A percentile compares a stretch with the other conserved stretches of the same genome.
Evolutionary conservation across 1,140 invertebrate species (phyloP).

Genomic region (Magallana angulata): DNA sequence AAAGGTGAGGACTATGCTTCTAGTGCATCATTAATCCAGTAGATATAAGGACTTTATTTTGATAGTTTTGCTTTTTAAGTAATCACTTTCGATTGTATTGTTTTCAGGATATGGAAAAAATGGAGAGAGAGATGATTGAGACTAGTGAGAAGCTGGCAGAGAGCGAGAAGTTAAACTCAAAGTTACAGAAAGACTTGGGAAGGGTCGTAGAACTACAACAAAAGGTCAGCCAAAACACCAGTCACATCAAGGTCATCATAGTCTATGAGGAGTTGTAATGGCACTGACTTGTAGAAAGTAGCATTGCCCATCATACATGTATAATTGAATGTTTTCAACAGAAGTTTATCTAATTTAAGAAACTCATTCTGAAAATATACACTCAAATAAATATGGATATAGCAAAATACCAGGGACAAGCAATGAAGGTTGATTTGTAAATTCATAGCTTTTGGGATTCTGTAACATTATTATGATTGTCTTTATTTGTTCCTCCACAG

Average conservation of each 20-base stretch:
- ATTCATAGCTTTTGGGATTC: not conserved
- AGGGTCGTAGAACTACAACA: constrained; percentile 45
- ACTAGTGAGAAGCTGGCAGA: constrained; percentile 50
- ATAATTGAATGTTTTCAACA: too few relatives aligned
- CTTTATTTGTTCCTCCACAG: not conserved
- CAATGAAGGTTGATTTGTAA: too few relatives aligned
- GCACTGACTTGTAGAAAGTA: too few relatives aligned
- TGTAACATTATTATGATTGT: not conserved
- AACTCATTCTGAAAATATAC: too few relatives aligned
- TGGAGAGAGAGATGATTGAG: constrained; percentile 50
- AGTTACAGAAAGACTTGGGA: constrained; percentile 53
- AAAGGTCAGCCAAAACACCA: constrained; percentile 33
- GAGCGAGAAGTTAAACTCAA: constrained; percentile 44
- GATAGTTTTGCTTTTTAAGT: too few relatives aligned
- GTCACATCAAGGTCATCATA: too few relatives aligned
- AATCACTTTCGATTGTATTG: not conserved
- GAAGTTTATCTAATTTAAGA: too few relatives aligned
- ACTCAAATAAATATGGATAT: too few relatives aligned
- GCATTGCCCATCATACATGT: too few relatives aligned
- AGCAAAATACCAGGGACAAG: too few relatives aligned
- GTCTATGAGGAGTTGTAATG: too few relatives aligned
- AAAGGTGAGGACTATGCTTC: not conserved
- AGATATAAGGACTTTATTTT: not conserved
- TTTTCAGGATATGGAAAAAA: constrained; percentile 51
- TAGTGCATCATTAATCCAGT: not conserved